phyloP scores from a whole-genome alignment of 2,113 vertebrate species.

The Anoura caudifer region DNA sequence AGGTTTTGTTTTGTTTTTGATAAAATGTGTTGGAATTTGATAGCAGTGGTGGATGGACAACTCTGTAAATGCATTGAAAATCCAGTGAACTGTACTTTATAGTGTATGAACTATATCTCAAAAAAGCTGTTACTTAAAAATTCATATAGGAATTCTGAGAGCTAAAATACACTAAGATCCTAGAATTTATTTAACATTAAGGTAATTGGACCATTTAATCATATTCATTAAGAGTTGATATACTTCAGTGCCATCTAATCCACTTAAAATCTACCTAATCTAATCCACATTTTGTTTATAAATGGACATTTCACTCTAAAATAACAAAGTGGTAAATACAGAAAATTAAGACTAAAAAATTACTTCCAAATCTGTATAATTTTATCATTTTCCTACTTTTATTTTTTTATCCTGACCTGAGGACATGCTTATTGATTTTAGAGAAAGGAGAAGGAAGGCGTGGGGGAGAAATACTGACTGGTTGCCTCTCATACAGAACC shows the following conservation, averaged over 20 bases:
- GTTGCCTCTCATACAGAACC: too few species aligned
- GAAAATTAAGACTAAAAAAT: slow-evolving; percentile 30
- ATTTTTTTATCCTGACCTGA: too few species aligned
- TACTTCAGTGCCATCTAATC: background rate
- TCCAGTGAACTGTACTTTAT: background rate
- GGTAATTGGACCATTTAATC: background rate
- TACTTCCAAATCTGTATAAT: background rate
- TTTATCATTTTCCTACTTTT: slow-evolving; percentile 7
- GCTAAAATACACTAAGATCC: background rate
- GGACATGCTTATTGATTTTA: too few species aligned
- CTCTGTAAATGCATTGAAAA: background rate
- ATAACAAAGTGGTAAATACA: background rate
- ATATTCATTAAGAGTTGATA: background rate
- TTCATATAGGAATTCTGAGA: background rate
- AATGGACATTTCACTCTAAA: background rate
- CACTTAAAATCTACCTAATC: background rate
- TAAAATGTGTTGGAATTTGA: background rate
- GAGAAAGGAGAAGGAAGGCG: too few species aligned
- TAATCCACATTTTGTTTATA: background rate
- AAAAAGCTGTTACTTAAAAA: background rate
- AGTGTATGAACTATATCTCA: background rate
- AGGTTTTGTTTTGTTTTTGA: background rate
- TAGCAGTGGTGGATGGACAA: background rate
- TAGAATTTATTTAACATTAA: slow-evolving; percentile 18
- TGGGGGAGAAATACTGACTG: too few species aligned